Percentiles rank a stretch among this genome's conserved stretches.
phyloP scores from a whole-genome alignment of 2,888 invertebrate genomes.

The Meganola albula region DNA sequence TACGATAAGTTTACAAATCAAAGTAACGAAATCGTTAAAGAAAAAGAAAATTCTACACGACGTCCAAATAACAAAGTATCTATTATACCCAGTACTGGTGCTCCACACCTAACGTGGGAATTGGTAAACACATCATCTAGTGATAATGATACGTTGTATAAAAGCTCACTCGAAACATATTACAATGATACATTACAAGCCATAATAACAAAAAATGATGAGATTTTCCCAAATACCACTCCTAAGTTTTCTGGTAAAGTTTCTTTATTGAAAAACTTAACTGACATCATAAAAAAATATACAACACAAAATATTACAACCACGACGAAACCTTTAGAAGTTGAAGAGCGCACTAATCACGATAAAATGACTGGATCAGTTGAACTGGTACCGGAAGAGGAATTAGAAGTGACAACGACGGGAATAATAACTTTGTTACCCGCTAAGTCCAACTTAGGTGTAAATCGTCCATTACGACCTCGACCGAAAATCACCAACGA shows the following conservation, averaged over 20 bases:
- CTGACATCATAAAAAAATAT: conserved; percentile 80
- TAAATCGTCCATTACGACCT: conserved; percentile 83
- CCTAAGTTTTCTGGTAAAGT: conserved; percentile 64
- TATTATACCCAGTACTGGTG: conserved; percentile 59
- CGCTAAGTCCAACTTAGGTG: conserved; percentile 87
- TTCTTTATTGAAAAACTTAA: conserved; percentile 77
- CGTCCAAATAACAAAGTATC: conserved; percentile 70
- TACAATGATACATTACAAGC: conserved; percentile 81
- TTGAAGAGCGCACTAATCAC: conserved; percentile 43
- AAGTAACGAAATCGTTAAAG: conserved; percentile 36
- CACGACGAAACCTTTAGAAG: conserved; percentile 31
- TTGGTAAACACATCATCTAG: conserved; percentile 75
- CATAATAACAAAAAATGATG: conserved; percentile 78
- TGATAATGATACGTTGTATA: conserved; percentile 54
- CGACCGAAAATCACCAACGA: conserved; percentile 72
- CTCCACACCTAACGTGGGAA: conserved; percentile 76
- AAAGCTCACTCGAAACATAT: conserved; percentile 70
- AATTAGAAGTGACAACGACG: conserved; percentile 57
- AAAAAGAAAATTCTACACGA: conserved; percentile 58
- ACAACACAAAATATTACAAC: conserved; percentile 58
- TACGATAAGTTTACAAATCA: conserved; percentile 22
- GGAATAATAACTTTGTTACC: conserved; percentile 81
- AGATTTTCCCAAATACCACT: conserved; percentile 60
- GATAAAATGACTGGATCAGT: conserved; percentile 62
- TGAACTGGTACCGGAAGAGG: conserved; percentile 66